These are phyloP conservation scores for Fistularia tabacaria DNA, from an alignment of 2,797 vertebrate genomes.

Conservation along the genomic window DNA sequence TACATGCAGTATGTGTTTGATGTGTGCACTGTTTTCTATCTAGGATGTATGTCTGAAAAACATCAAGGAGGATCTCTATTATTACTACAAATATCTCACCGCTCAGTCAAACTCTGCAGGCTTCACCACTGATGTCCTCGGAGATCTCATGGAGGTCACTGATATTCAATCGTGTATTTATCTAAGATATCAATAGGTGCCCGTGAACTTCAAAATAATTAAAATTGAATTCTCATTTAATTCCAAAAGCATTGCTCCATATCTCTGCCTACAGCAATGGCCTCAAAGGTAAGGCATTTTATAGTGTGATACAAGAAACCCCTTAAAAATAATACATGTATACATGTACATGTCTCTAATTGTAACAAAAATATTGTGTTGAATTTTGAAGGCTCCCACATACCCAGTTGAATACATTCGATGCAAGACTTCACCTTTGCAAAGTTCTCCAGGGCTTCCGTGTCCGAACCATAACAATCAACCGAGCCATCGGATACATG, in stretches of 20 bases:
- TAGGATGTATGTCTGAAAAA: conserved; percentile 63
- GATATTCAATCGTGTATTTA: no score
- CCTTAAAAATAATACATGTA: no score
- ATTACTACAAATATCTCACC: conserved; percentile 54
- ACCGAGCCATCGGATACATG: conserved; percentile 61
- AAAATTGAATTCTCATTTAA: no score
- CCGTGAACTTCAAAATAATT: no score
- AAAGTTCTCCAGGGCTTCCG: conserved; percentile 71
- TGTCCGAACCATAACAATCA: conserved; percentile 69
- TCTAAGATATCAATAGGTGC: no score
- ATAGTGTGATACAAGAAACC: no score
- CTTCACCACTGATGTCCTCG: conserved; percentile 42
- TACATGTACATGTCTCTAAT: not conserved
- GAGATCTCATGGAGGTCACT: conserved; percentile 63
- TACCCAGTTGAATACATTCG: conserved; percentile 20
- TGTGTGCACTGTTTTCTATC: conserved; percentile 11
- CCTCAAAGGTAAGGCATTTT: no score
- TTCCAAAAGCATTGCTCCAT: no score
- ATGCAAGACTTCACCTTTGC: conserved; percentile 64
- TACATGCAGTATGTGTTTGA: not conserved
- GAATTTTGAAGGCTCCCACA: conserved; percentile 24
- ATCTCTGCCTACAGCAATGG: no score
- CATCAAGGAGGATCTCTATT: conserved; percentile 60
- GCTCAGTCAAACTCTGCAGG: conserved; percentile 35
- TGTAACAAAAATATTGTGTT: not conserved